Conservation (phyloP, 2,113 vertebrate genomes). For the Dipodomys spectabilis region DNA sequence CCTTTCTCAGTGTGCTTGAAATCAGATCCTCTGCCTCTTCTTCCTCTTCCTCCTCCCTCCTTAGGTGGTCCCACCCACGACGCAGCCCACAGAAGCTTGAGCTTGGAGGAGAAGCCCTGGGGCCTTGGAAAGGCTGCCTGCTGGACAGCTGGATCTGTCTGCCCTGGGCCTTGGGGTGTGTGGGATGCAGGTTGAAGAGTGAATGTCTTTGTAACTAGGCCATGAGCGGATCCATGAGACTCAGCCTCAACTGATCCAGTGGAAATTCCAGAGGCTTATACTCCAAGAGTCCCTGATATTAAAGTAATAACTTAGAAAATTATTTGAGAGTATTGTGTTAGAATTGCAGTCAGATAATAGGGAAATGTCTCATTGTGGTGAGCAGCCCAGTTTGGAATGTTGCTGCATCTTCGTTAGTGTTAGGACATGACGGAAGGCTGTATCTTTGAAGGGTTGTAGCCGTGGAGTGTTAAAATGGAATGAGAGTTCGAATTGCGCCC, state of each 20-base stretch:
- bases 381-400: conserved; percentile 36
- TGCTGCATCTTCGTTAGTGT: background rate
- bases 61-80: no score
- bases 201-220: background rate
- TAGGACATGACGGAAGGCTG: background rate
- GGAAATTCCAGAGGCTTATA: background rate
- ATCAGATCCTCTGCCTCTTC: background rate
- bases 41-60: no score
- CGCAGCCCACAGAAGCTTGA: background rate
- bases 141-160: background rate
- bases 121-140: background rate
- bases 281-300: background rate
- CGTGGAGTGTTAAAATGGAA: conserved; percentile 31
- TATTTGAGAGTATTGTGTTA: background rate
- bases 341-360: conserved; percentile 11
- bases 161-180: background rate
- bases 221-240: background rate
- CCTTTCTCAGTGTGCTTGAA: background rate
- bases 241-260: background rate
- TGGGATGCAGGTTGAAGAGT: no score
- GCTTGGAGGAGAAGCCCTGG: rapidly evolving
- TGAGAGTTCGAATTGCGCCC: conserved; percentile 25
- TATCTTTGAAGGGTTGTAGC: background rate
- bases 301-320: conserved; percentile 42
- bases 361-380: conserved; percentile 9